These are phyloP conservation scores for Coregonus suidteri DNA, from an alignment of 2,797 vertebrate species.

Conservation along the genomic window DNA sequence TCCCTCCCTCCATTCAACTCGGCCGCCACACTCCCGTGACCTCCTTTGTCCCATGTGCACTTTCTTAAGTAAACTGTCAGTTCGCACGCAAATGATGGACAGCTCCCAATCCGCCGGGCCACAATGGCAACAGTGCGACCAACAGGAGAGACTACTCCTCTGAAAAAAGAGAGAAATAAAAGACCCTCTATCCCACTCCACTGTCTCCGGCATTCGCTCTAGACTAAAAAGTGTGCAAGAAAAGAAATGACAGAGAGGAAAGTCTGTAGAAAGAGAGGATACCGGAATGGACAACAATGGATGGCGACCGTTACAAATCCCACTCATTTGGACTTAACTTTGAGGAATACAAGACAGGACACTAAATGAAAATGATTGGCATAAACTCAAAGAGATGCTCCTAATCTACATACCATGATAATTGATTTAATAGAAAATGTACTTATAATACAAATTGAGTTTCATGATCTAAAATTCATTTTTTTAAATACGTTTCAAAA, in stretches of 20 bases:
- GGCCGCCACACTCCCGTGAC: constrained; percentile 86
- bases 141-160: constrained; percentile 57
- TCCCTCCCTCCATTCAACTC: constrained; percentile 93
- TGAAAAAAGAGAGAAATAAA: constrained; percentile 10
- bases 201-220: constrained; percentile 59
- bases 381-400: background rate
- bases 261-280: background rate
- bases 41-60: constrained; percentile 87
- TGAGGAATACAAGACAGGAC: constrained; percentile 15
- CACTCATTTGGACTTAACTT: constrained; percentile 4
- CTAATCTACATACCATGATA: background rate
- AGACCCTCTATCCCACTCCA: constrained; percentile 29
- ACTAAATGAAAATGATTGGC: background rate
- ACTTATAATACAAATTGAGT: background rate
- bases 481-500: no score
- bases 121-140: constrained; percentile 76
- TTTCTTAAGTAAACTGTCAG: constrained; percentile 89
- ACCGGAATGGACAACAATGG: background rate
- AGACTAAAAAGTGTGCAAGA: constrained; percentile 55
- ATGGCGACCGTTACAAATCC: background rate
- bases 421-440: background rate
- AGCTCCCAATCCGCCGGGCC: constrained; percentile 80
- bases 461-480: background rate
- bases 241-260: constrained; percentile 9
- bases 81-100: constrained; percentile 82